Percentiles rank a stretch among this genome's conserved stretches.
phyloP scores from a whole-genome alignment of 2,888 invertebrate genomes.

The Coelinius sp. region DNA sequence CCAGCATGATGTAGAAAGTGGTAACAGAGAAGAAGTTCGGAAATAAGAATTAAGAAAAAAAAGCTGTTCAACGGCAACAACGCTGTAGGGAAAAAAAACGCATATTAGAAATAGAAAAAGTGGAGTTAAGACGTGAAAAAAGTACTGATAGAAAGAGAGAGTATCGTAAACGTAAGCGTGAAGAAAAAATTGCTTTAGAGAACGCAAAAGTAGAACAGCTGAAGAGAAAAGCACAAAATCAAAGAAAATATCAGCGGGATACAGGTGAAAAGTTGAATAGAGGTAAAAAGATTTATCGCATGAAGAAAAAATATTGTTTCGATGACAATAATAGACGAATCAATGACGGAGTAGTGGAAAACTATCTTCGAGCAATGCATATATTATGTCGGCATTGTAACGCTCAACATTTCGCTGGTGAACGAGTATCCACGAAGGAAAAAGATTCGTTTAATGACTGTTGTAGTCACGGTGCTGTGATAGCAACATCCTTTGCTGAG shows the following conservation, averaged over 20 bases:
- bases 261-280: not conserved
- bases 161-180: not conserved
- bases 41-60: too few relatives aligned
- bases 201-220: not conserved
- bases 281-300: not conserved
- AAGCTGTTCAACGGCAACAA: too few relatives aligned
- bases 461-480: not conserved
- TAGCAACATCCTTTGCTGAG: not conserved
- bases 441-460: not conserved
- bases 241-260: not conserved
- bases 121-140: too few relatives aligned
- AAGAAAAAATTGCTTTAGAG: not conserved
- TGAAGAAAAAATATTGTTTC: not conserved
- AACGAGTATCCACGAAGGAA: not conserved
- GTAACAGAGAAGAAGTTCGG: too few relatives aligned
- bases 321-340: not conserved
- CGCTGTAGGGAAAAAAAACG: too few relatives aligned
- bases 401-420: not conserved
- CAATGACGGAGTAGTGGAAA: not conserved
- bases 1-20: too few relatives aligned
- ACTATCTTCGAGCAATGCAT: not conserved
- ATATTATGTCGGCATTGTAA: not conserved
- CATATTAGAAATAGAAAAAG: too few relatives aligned
- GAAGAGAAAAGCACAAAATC: not conserved
- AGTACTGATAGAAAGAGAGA: not conserved